A percentile compares a stretch with the other conserved stretches of the same genome.
Conservation (phyloP, 2,888 invertebrate species). For the Ichneumoninae sp. region DNA sequence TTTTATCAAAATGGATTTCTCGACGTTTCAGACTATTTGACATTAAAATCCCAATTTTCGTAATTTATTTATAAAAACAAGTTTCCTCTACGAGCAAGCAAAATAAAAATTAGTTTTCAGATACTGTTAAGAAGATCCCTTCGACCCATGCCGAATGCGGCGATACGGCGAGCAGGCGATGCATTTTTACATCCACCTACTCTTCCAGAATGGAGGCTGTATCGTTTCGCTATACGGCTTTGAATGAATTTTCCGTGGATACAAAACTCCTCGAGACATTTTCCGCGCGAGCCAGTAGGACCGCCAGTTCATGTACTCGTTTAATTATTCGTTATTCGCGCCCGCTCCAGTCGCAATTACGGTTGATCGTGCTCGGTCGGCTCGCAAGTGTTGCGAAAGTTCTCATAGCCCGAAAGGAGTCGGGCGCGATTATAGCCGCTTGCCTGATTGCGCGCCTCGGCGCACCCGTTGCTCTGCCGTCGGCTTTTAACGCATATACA, state of each 20-base stretch:
- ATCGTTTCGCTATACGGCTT: not conserved
- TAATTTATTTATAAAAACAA: too few species aligned
- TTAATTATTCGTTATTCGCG: conserved; percentile 24
- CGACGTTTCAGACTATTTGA: too few species aligned
- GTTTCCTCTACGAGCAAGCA: too few species aligned
- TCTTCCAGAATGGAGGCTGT: too few species aligned
- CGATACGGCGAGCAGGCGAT: too few species aligned
- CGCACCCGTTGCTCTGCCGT: conserved; percentile 11
- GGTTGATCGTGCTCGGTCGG: not conserved
- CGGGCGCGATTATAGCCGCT: conserved; percentile 6
- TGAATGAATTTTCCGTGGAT: not conserved
- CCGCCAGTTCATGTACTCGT: not conserved
- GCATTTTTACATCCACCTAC: too few species aligned
- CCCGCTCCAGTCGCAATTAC: not conserved
- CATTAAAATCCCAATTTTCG: too few species aligned
- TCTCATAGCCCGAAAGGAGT: conserved; percentile 4
- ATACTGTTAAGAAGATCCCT: too few species aligned
- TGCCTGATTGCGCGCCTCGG: not conserved
- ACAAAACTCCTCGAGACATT: not conserved
- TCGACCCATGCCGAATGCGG: too few species aligned
- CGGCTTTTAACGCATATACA: not conserved
- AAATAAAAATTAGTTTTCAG: too few species aligned
- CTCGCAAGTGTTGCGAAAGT: conserved; percentile 38
- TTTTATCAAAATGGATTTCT: too few species aligned
- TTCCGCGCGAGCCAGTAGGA: not conserved